These are phyloP conservation scores for Cepphus grylle DNA, from an alignment of 2,113 vertebrate species.

Conservation along the genomic window DNA sequence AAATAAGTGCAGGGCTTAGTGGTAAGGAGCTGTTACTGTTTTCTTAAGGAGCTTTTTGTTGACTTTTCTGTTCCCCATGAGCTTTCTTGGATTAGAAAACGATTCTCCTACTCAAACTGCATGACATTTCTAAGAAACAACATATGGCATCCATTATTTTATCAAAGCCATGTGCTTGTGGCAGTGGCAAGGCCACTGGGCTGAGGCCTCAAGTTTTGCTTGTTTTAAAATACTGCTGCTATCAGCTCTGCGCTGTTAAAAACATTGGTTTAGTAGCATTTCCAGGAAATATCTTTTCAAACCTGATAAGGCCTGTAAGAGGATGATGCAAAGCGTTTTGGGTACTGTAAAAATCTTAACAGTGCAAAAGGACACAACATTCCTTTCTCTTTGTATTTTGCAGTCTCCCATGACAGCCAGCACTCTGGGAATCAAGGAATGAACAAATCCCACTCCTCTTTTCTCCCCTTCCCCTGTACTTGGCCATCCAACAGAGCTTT, in stretches of 20 bases:
- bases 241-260: background rate
- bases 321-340: background rate
- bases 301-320: background rate
- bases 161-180: background rate
- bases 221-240: constrained; percentile 20
- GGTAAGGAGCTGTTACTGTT: background rate
- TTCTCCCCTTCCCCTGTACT: background rate
- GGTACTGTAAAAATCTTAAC: background rate
- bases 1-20: background rate
- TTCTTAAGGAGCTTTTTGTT: constrained; percentile 14
- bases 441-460: background rate
- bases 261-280: background rate
- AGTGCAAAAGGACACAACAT: background rate
- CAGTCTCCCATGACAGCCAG: background rate
- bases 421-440: background rate
- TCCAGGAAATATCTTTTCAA: constrained; percentile 19
- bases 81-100: constrained; percentile 38
- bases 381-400: background rate
- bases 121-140: constrained; percentile 46
- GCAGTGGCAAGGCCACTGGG: background rate
- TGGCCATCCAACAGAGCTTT: background rate
- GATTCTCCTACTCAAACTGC: constrained; percentile 13
- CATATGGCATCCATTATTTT: constrained; percentile 57
- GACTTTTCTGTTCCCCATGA: constrained; percentile 10
- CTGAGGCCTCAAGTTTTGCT: background rate